phyloP scores from a whole-genome alignment of 1,140 invertebrate species.

The Parapsyche elsis region DNA sequence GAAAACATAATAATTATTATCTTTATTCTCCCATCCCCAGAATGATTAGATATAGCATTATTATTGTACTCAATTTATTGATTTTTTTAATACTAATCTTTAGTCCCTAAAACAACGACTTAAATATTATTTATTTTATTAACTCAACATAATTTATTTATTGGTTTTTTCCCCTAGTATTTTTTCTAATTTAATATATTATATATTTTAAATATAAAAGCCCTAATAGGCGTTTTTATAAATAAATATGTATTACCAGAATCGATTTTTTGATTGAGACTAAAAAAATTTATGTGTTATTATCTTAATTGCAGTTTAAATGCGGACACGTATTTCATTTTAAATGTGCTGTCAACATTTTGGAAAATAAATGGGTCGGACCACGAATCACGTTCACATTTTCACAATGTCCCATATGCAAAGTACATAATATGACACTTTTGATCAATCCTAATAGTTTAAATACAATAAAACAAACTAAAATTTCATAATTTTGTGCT shows the following conservation, averaged over 20 bases:
- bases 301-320: conserved; percentile 74
- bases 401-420: conserved; percentile 96
- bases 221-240: no score
- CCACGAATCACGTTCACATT: conserved; percentile 97
- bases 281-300: conserved; percentile 41
- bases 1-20: no score
- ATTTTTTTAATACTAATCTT: no score
- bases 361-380: conserved; percentile 91
- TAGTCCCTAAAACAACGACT: no score
- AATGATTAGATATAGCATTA: no score
- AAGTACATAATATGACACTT: conserved; percentile 69
- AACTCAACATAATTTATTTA: no score
- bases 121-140: no score
- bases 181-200: no score
- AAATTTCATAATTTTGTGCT: conserved; percentile 37
- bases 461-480: neutral
- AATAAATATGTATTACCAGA: neutral
- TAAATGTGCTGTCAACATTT: conserved; percentile 89
- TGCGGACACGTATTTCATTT: conserved; percentile 98
- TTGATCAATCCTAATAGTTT: neutral
- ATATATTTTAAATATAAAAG: no score
- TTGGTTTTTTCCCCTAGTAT: no score
- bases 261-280: neutral
- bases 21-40: no score
- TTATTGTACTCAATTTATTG: no score